Base-by-base conservation (phyloP, 2,888 invertebrate species). In the Hybos culiciformis region DNA sequence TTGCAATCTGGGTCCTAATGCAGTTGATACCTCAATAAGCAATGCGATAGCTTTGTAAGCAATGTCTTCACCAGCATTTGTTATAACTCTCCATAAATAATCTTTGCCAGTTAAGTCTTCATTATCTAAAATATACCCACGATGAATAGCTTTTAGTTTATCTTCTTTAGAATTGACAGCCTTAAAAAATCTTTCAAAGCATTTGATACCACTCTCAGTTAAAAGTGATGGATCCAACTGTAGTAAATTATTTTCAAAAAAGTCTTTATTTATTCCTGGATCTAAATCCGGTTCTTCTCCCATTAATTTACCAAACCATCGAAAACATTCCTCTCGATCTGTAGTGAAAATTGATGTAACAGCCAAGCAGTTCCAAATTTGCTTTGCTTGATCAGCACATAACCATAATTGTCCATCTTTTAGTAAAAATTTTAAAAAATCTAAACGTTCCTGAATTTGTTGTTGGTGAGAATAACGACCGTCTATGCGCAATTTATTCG, bases 221-320 rank as follows among this genome's bases (percentile, higher is more conserved):
- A 96, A 71, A 52, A 92, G 70, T 52, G 83, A 78, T 2, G 96
- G 93, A 66, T 94, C 86, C 55, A 96, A 72, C 59, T 87, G 87
- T 53, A 96, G 74, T 53, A 96, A 83, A 61, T 94, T 93, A 56
- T 84, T 83, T 66, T 92, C 88, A 70, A 96, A 96, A 70, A 97
- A 97, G 64, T 91, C 90, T 62, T 85, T 79, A 58, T 91, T 92
- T 44, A 94, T 91, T 53, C 91, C 90, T 2, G 94, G 94, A 69
- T 96, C 96, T 42, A 96, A 69, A 66, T 96, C 96, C 1, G 94
- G 93, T 60, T 96, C 94, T 54, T 94, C 94, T 15, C 88, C 88
- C 91, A 92, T 91, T 29, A 92, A 69, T 68, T 94, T 94, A 31
- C 93, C 90, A 70, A 94, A 96, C 96, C 96, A 96, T 56, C 90